phyloP scores from a whole-genome alignment of 2,888 invertebrate species.

The Isotomurus palustris region DNA sequence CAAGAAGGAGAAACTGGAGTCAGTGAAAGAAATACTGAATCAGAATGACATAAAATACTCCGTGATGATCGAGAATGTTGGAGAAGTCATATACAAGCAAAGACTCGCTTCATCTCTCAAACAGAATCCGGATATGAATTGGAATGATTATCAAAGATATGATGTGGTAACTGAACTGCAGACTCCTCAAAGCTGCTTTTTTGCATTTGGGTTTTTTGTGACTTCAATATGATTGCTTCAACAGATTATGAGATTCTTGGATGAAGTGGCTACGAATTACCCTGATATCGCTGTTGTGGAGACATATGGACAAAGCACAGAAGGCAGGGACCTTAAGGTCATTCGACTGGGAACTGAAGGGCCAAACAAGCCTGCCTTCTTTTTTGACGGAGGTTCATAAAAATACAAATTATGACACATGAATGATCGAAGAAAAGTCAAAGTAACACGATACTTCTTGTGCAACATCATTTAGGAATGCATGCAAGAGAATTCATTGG shows the following conservation, averaged over 20 bases:
- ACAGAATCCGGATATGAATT: conserved; percentile 27
- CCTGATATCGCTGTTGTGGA: conserved; percentile 41
- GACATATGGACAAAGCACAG: conserved; percentile 45
- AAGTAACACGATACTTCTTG: background rate
- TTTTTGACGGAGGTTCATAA: conserved; percentile 35
- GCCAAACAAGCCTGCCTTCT: conserved; percentile 24
- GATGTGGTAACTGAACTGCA: conserved; percentile 18
- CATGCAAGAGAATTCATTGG: conserved; percentile 77
- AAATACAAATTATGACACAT: conserved; percentile 4
- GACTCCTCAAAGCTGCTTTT: background rate
- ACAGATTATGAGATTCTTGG: conserved; percentile 45
- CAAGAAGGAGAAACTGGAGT: conserved; percentile 5
- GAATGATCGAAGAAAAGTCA: background rate
- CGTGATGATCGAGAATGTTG: conserved; percentile 32
- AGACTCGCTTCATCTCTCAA: background rate
- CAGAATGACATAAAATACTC: conserved; percentile 22
- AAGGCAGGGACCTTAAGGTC: conserved; percentile 44
- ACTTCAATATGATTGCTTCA: background rate
- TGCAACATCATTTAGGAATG: conserved; percentile 55
- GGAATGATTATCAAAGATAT: conserved; percentile 35
- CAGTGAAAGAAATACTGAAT: conserved; percentile 18
- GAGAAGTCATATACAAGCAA: conserved; percentile 20
- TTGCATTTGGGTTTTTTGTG: background rate
- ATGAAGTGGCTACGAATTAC: conserved; percentile 33
- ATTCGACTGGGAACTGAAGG: conserved; percentile 42